Base-by-base conservation (phyloP, 2,888 invertebrate species). In the Ellobium chinense region DNA sequence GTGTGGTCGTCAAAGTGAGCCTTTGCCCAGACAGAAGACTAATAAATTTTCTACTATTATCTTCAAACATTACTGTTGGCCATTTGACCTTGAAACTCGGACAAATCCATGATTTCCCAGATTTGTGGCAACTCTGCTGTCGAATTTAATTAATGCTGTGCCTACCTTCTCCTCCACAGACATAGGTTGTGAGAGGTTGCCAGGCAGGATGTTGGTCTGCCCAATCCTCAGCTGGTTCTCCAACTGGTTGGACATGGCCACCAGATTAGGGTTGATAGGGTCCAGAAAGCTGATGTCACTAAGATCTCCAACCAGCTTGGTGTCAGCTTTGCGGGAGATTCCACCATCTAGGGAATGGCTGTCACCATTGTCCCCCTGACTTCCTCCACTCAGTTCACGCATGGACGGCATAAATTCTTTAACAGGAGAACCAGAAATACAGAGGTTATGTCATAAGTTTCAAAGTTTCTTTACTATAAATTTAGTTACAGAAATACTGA, bases 261-360 rank as follows among this genome's bases (percentile, higher is more conserved):
- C 76, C 62, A 83, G 34, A 63, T 83, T 76, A 5, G 81, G 81
- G 80, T 77, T 81, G 65, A 83, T 73, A 5, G 83, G 81, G 39
- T 77, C 75, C 75, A 80, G 63, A 75, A 80, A 80, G 75, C 80
- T 80, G 75, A 80, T 80, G 68, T 80, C 80, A 34, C 69, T 62
- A 12, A 80, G 74, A 24, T 80, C 80, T n/a, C 46, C 77, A 29
- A 60, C 9, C 0, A 76, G 34, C n/a, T 76, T 54, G n/a, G n/a
- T 18, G 27, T 76, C 76, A 36, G 65, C 21, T 56, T 76, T 76
- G 12, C 56, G 65, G 29, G 65, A 36, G 4, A 56, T 29, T n/a
- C n/a, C n/a, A 5, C 72, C 56, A 12, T 72, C 65, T n/a, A 78
- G 7, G 9, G 66, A 24, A 18, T 24, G 29, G 37, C 21, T 56